Evolutionary conservation across 2,113 vertebrate genomes (phyloP), one percentile per base, ranked within the genome.

Genomic region (Andinoacara biseriatus): DNA sequence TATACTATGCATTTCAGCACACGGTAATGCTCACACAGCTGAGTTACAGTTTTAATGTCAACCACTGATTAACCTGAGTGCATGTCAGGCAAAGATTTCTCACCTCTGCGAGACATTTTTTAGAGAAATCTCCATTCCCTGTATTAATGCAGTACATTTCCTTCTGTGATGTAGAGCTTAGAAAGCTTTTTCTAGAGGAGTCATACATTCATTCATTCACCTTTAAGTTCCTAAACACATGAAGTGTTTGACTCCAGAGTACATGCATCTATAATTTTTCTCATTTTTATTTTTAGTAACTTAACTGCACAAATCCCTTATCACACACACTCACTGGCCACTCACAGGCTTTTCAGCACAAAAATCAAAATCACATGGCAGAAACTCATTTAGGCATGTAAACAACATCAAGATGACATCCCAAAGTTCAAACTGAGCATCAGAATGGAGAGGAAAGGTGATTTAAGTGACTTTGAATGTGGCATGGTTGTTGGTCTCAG

Each of bases 31-130:
- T 78, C 74, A 69, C 77, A 57, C 76, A 59, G 77, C 15, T 82
- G 83, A 89, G 35, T 84, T 88, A 90, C 74, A 88, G 76, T 77
- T 56, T 60, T 20, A 87, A 87, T 88, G 91, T 77, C 84, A 76
- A 67, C 82, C 26, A 24, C 72, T 91, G 91, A 93, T 93, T 76
- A 93, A 89, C 80, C 87, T 83, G 57, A 87, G 63, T 26, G 67
- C 72, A 60, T 80, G 31, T 76, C 20, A 82, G 58, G 57, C 60
- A 76, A 22, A 57, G 46, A 74, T 60, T 60, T 74, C 61, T 56
- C 46, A 57, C 75, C 22, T 74, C 56, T 58, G 26, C 65, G 29
- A 76, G 43, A 33, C 33, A 10, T 65, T 54, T 20, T 9, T 65
- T 40, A 38, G 80, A 80, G 67, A 78, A 58, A 54, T 20, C 1